Percentiles rank a stretch among this genome's conserved stretches.
Conservation (phyloP, 2,113 vertebrate genomes). For the Kobus ellipsiprymnus region DNA sequence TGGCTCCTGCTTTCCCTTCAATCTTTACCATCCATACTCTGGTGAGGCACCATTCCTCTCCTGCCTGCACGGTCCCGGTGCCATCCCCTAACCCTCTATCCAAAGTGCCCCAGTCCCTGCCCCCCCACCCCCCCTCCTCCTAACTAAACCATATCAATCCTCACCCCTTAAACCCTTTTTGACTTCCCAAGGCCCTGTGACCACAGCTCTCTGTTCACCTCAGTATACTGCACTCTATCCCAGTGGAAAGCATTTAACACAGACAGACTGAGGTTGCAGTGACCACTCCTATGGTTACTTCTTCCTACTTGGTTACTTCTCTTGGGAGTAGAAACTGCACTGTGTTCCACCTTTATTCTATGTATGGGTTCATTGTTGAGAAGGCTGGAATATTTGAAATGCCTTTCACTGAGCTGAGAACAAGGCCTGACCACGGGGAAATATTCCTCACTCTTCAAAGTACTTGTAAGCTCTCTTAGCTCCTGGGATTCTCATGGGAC, state of each 20-base stretch:
- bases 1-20: slow-evolving; percentile 44
- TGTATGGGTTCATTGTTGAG: background rate
- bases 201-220: background rate
- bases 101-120: background rate
- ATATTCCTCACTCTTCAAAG: slow-evolving; percentile 2
- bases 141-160: background rate
- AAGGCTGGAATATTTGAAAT: background rate
- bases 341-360: background rate
- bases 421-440: background rate
- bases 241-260: background rate
- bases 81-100: background rate
- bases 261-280: background rate
- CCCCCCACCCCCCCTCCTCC: background rate
- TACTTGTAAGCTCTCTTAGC: background rate
- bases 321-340: background rate
- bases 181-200: background rate
- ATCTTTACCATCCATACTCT: slow-evolving; percentile 45
- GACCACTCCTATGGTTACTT: background rate
- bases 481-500: background rate
- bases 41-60: background rate
- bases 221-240: background rate
- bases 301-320: background rate
- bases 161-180: background rate
- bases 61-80: background rate
- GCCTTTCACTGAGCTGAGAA: background rate